Conservation (phyloP, 2,113 vertebrate genomes). For the Phalacrocorax aristotelis region DNA sequence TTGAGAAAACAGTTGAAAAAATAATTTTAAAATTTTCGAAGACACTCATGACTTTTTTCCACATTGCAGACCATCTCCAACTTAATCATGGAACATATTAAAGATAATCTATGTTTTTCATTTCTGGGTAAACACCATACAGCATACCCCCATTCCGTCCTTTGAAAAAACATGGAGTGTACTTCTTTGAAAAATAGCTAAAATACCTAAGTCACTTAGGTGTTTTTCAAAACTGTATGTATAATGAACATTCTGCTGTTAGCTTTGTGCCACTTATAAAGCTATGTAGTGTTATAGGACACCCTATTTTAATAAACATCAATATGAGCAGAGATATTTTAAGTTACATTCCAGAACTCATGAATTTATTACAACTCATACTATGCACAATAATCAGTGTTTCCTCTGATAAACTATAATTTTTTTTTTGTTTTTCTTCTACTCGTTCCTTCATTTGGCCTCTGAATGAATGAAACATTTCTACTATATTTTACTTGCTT, state of each 20-base stretch:
- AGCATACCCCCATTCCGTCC: background rate
- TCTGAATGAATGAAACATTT: constrained; percentile 18
- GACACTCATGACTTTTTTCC: background rate
- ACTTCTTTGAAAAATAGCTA: constrained; percentile 2
- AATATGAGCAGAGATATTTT: constrained; percentile 46
- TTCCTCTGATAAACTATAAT: constrained; percentile 26
- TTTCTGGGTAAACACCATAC: background rate
- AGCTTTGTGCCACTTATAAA: constrained; percentile 31
- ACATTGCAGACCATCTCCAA: background rate
- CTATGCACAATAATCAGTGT: constrained; percentile 48
- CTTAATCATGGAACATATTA: background rate
- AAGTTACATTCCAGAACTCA: constrained; percentile 50
- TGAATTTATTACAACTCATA: constrained; percentile 53
- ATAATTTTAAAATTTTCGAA: background rate
- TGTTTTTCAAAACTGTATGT: background rate
- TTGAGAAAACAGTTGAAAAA: background rate
- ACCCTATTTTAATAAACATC: constrained; percentile 22
- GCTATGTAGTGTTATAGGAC: constrained; percentile 21
- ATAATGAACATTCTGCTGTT: constrained; percentile 16
- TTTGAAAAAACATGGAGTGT: background rate
- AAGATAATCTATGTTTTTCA: background rate
- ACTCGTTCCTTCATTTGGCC: constrained; percentile 23
- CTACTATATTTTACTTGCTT: background rate
- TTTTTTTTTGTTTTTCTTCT: constrained; percentile 1
- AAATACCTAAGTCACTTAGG: constrained; percentile 47